Conservation (phyloP, 2,797 vertebrate genomes). For the Knipowitschia caucasica region DNA sequence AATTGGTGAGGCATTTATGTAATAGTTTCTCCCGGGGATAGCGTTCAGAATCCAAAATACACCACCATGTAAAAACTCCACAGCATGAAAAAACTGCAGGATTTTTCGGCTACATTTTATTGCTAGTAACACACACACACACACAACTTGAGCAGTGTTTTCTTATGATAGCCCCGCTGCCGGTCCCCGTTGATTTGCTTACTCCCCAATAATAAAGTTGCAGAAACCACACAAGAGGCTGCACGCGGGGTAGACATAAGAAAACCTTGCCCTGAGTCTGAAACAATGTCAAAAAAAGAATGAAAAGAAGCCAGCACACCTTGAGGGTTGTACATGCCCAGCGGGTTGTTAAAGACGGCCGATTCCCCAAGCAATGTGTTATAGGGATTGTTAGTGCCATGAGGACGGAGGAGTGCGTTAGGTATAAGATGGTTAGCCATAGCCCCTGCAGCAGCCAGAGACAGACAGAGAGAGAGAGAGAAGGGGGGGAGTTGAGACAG, state of each 20-base stretch:
- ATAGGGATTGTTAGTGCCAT: constrained; percentile 99
- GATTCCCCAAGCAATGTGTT: constrained; percentile 99
- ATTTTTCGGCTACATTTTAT: constrained; percentile 36
- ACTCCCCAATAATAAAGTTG: constrained; percentile 30
- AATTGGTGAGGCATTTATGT: constrained; percentile 7
- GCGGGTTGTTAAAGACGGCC: constrained; percentile 99
- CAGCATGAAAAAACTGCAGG: constrained; percentile 44
- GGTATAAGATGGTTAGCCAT: constrained; percentile 99
- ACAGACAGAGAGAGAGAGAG: constrained; percentile 44
- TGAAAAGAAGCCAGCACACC: constrained; percentile 91
- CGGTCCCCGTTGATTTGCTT: constrained; percentile 27
- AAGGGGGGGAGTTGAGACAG: constrained; percentile 36
- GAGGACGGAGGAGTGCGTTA: constrained; percentile 99
- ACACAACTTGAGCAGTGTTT: constrained; percentile 58
- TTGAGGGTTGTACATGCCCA: constrained; percentile 99
- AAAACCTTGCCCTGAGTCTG: constrained; percentile 56
- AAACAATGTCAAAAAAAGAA: constrained; percentile 69
- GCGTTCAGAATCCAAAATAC: constrained; percentile 46
- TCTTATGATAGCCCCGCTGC: constrained; percentile 35
- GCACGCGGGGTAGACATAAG: constrained; percentile 3
- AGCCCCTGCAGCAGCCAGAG: constrained; percentile 96
- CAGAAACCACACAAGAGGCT: constrained; percentile 9
- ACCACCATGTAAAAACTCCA: constrained; percentile 49
- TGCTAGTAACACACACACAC: constrained; percentile 32
- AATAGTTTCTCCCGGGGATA: constrained; percentile 9